Conservation (phyloP, 2,797 vertebrate genomes). For the Ataeniobius toweri region DNA sequence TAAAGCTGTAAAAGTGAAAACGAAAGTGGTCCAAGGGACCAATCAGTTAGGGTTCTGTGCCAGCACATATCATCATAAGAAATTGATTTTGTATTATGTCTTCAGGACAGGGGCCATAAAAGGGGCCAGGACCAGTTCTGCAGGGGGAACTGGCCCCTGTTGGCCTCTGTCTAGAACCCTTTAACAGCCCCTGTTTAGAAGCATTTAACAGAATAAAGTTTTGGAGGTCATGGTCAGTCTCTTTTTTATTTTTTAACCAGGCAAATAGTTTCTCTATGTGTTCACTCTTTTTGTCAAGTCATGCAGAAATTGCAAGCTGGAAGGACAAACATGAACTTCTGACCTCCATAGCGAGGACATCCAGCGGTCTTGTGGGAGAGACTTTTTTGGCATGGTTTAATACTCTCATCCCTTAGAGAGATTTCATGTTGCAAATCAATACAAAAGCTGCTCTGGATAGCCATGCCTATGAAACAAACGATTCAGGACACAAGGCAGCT, state of each 20-base stretch:
- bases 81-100: too few relatives aligned
- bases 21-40: too few relatives aligned
- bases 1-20: too few relatives aligned
- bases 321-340: slow-evolving; percentile 4
- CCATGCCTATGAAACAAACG: background rate
- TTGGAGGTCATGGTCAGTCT: background rate
- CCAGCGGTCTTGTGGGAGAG: background rate
- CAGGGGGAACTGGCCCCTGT: too few relatives aligned
- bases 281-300: slow-evolving; percentile 1
- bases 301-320: background rate
- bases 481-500: background rate
- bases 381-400: background rate
- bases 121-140: too few relatives aligned
- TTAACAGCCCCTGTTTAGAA: too few relatives aligned
- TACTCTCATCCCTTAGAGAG: background rate
- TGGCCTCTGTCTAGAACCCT: too few relatives aligned
- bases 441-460: background rate
- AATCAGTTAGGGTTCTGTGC: too few relatives aligned
- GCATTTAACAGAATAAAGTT: background rate
- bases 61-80: too few relatives aligned
- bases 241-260: background rate
- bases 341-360: background rate
- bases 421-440: background rate
- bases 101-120: too few relatives aligned
- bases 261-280: background rate